phyloP scores from a whole-genome alignment of 2,888 invertebrate species.

The Melitaea athalia region DNA sequence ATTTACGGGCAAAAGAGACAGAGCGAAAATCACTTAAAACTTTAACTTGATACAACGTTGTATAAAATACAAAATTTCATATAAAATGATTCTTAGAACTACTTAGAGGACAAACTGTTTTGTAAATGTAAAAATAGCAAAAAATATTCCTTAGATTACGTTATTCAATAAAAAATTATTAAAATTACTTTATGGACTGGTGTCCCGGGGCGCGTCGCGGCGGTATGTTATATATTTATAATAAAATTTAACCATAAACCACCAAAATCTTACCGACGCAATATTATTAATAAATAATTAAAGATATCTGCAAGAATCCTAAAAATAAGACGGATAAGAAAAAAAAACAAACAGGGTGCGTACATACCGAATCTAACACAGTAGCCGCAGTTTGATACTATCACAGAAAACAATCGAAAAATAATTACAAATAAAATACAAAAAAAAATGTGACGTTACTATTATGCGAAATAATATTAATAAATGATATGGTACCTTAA shows the following conservation, averaged over 20 bases:
- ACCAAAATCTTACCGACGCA: conserved; percentile 21
- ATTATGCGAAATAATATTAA: conserved; percentile 13
- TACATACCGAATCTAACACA: background rate
- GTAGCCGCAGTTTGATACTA: background rate
- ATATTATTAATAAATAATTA: conserved; percentile 24
- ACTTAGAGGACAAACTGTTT: background rate
- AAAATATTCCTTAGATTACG: background rate
- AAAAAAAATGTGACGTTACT: background rate
- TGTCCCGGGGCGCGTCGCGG: background rate
- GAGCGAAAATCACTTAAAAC: background rate
- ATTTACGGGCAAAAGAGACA: background rate
- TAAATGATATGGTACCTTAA: conserved; percentile 52
- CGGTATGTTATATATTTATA: background rate
- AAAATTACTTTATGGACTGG: background rate
- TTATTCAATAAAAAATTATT: background rate
- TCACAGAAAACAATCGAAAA: background rate
- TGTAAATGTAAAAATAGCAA: conserved; percentile 2
- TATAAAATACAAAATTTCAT: background rate
- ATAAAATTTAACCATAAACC: conserved; percentile 21
- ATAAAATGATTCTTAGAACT: background rate
- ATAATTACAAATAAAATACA: background rate
- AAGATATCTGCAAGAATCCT: conserved; percentile 10
- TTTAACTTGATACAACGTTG: background rate
- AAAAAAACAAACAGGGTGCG: background rate
- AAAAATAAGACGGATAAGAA: background rate